Conservation (phyloP, 1,140 invertebrate species). For the Polypedilum pembai region DNA sequence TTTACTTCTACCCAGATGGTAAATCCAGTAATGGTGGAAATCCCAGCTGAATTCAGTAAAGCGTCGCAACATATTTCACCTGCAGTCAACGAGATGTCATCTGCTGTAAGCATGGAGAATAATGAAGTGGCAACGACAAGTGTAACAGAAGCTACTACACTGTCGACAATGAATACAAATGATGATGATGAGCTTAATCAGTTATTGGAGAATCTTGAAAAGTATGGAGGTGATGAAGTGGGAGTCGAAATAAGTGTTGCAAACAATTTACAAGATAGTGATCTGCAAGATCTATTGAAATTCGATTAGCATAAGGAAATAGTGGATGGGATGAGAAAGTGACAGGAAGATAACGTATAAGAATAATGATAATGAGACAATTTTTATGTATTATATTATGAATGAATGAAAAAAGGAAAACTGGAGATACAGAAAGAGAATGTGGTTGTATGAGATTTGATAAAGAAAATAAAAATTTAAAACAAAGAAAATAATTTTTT, state of each 20-base stretch:
- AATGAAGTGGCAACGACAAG: background rate
- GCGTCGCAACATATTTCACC: background rate
- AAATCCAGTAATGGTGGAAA: conserved; percentile 5
- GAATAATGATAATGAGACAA: too few relatives aligned
- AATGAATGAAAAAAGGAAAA: too few relatives aligned
- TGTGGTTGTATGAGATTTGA: background rate
- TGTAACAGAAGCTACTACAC: background rate
- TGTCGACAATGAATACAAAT: background rate
- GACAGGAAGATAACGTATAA: too few relatives aligned
- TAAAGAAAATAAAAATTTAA: background rate
- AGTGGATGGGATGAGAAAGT: too few relatives aligned
- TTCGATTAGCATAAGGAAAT: background rate
- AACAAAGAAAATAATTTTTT: too few relatives aligned
- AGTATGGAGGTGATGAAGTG: background rate
- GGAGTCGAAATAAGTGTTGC: too few relatives aligned
- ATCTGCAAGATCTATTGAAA: background rate
- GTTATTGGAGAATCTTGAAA: background rate
- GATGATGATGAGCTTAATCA: background rate
- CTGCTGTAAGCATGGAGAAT: background rate
- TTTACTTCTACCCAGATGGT: background rate
- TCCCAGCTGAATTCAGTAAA: conserved; percentile 4
- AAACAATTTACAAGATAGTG: background rate
- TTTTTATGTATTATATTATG: too few relatives aligned
- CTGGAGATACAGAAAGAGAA: background rate
- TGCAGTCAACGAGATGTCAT: background rate